Evolutionary conservation across 2,797 vertebrate species (phyloP).

Genomic region (Myripristis murdjan): DNA sequence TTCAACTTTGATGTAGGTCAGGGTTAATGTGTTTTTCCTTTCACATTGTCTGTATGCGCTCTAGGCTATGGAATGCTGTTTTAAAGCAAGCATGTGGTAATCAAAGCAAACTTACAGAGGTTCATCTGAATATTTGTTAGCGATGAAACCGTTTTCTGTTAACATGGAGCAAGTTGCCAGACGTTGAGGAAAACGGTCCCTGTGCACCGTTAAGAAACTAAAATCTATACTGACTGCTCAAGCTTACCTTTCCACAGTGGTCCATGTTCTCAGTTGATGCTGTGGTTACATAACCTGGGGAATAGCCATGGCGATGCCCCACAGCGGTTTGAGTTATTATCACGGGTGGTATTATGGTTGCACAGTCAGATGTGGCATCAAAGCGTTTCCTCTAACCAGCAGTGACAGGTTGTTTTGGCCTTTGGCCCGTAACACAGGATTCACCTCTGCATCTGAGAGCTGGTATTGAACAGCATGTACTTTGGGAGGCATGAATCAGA

Average conservation of each 20-base stretch:
- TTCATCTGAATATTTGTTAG: conserved; percentile 29
- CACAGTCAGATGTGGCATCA: conserved; percentile 30
- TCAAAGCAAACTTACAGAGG: conserved; percentile 12
- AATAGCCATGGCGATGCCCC: neutral
- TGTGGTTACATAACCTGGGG: conserved; percentile 14
- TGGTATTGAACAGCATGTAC: neutral
- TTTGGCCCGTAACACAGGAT: conserved; percentile 14
- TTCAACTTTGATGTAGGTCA: conserved; percentile 44
- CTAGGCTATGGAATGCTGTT: neutral
- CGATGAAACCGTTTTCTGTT: neutral
- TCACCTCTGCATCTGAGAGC: neutral
- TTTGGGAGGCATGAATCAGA: neutral
- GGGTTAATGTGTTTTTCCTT: conserved; percentile 20
- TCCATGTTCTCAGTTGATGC: neutral
- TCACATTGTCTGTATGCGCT: conserved; percentile 9
- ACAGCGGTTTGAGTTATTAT: conserved; percentile 4
- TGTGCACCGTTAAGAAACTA: neutral
- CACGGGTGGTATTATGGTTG: conserved; percentile 7
- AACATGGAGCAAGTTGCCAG: neutral
- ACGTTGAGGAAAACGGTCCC: neutral
- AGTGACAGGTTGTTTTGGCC: conserved; percentile 21
- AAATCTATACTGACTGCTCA: neutral
- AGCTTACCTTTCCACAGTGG: neutral
- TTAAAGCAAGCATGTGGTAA: neutral
- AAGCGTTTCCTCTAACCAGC: conserved; percentile 19